phyloP scores from a whole-genome alignment of 1,140 invertebrate species.

The Brachionus plicatilis region DNA sequence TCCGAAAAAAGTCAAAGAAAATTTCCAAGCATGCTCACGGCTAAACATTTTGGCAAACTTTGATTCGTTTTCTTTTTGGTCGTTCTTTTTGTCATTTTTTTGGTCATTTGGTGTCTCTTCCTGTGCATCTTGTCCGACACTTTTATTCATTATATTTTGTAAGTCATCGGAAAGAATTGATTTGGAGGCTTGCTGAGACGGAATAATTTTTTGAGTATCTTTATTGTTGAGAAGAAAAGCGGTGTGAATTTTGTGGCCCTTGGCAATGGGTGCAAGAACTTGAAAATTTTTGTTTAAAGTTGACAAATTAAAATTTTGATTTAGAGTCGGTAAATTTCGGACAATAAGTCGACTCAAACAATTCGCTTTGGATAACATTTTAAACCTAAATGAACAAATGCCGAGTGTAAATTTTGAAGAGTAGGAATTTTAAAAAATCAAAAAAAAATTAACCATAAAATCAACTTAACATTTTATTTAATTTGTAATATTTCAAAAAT shows the following conservation, averaged over 20 bases:
- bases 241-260: neutral
- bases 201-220: neutral
- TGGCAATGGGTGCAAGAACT: neutral
- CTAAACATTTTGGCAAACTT: conserved; percentile 31
- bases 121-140: neutral
- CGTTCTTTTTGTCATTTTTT: neutral
- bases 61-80: conserved; percentile 21
- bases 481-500: neutral
- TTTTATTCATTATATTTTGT: conserved; percentile 12
- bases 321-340: neutral
- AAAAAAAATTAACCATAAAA: neutral
- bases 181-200: neutral
- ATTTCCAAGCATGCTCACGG: conserved; percentile 29
- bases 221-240: neutral
- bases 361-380: neutral
- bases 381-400: neutral
- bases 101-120: neutral
- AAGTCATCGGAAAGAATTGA: conserved; percentile 19
- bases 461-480: neutral
- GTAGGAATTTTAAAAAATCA: neutral
- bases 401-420: neutral
- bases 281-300: neutral
- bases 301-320: neutral
- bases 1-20: conserved; percentile 16
- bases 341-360: neutral